Conservation (phyloP, 2,113 vertebrate genomes). For the Patagioenas fasciata region DNA sequence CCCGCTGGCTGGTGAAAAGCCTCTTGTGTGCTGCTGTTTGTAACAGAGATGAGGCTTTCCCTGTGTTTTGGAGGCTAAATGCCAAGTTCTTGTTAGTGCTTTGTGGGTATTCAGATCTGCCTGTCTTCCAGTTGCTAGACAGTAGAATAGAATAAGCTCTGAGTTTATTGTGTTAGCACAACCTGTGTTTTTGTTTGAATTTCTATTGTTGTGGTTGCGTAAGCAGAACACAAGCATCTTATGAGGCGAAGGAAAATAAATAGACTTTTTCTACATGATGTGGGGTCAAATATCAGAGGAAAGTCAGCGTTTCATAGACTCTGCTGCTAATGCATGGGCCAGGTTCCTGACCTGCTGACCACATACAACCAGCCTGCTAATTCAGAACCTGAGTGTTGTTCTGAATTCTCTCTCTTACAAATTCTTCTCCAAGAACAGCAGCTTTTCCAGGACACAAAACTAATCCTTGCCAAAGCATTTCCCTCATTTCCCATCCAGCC, state of each 20-base stretch:
- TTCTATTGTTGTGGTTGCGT: neutral
- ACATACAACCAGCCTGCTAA: neutral
- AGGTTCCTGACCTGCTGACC: neutral
- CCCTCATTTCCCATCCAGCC: neutral
- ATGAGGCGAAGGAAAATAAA: neutral
- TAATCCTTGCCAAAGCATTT: neutral
- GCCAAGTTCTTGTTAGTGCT: neutral
- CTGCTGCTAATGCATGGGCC: neutral
- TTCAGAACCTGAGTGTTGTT: neutral
- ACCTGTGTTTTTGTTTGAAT: neutral
- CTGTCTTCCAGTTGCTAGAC: neutral
- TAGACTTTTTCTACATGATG: neutral
- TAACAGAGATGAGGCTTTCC: neutral
- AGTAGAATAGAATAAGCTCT: neutral
- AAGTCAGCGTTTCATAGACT: neutral
- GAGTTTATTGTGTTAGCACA: neutral
- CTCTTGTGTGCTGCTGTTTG: rapidly evolving
- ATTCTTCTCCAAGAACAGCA: neutral
- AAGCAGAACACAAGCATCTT: neutral
- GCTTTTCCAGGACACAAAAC: neutral
- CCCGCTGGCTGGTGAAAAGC: neutral
- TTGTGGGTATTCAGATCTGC: neutral
- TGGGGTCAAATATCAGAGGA: neutral
- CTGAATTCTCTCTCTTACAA: neutral
- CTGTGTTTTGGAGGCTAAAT: neutral